Conservation (phyloP, 2,888 invertebrate genomes). For the Halocaridina rubra region DNA sequence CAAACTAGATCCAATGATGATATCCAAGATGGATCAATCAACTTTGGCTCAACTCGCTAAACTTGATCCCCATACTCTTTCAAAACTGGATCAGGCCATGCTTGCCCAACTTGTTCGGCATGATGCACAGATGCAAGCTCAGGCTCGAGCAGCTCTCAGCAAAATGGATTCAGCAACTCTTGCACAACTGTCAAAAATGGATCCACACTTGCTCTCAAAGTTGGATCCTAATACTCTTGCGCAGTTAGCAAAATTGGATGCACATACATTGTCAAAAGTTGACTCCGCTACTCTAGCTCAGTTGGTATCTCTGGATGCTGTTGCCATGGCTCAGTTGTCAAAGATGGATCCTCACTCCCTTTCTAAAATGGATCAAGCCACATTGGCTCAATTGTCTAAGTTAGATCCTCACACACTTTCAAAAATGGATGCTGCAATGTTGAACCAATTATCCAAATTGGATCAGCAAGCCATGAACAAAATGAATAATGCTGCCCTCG, state of each 20-base stretch:
- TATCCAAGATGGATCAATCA: conserved; percentile 60
- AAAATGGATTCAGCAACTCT: conserved; percentile 63
- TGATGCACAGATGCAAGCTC: conserved; percentile 58
- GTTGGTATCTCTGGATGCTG: conserved; percentile 54
- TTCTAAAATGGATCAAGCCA: conserved; percentile 57
- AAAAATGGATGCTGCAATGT: conserved; percentile 49
- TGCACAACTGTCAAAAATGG: conserved; percentile 62
- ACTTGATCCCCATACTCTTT: conserved; percentile 52
- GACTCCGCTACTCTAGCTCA: conserved; percentile 57
- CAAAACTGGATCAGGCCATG: conserved; percentile 60
- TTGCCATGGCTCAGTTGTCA: conserved; percentile 49
- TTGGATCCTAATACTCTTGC: conserved; percentile 60
- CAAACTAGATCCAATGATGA: conserved; percentile 59
- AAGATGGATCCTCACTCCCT: conserved; percentile 58
- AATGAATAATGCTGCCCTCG: conserved; percentile 58
- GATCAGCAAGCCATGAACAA: conserved; percentile 59
- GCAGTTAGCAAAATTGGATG: conserved; percentile 61
- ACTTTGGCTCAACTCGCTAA: conserved; percentile 57
- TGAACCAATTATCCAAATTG: conserved; percentile 42
- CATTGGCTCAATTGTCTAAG: conserved; percentile 56
- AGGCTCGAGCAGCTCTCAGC: conserved; percentile 58
- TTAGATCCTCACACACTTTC: conserved; percentile 52
- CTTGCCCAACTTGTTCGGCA: conserved; percentile 60
- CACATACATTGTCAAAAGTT: conserved; percentile 57
- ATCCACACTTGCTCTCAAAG: conserved; percentile 57